Percentiles rank a stretch among this genome's conserved stretches.
These are phyloP conservation scores for Craterocephalus amniculus DNA, from an alignment of 2,797 vertebrate species.

Conservation along the genomic window DNA sequence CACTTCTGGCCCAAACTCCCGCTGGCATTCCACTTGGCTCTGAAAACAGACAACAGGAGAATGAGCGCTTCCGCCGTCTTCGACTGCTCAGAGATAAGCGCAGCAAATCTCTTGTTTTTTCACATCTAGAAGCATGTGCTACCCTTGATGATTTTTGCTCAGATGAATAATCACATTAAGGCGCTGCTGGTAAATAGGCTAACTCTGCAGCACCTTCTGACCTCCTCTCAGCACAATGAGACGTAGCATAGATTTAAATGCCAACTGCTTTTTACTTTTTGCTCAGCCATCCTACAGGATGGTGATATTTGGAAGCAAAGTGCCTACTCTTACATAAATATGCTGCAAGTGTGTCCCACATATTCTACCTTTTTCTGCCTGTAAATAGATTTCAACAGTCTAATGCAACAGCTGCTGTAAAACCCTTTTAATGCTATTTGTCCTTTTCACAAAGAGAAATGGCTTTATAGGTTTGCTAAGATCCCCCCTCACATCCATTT, in stretches of 20 bases:
- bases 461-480: conserved; percentile 26
- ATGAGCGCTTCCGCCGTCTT: conserved; percentile 49
- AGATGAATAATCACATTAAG: conserved; percentile 64
- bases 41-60: conserved; percentile 77
- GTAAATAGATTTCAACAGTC: conserved; percentile 16
- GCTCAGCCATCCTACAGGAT: conserved; percentile 44
- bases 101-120: conserved; percentile 60
- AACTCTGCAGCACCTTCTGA: conserved; percentile 37
- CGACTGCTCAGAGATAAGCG: conserved; percentile 45
- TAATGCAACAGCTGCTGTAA: conserved; percentile 17
- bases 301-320: conserved; percentile 56
- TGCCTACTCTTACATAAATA: conserved; percentile 37
- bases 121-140: conserved; percentile 50
- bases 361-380: conserved; percentile 12
- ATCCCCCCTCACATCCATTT: conserved; percentile 39
- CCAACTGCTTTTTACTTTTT: conserved; percentile 55
- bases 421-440: conserved; percentile 43
- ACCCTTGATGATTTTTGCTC: conserved; percentile 55
- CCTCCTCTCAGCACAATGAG: conserved; percentile 42
- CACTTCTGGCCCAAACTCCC: conserved; percentile 87
- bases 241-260: conserved; percentile 66
- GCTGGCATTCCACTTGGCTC: conserved; percentile 90
- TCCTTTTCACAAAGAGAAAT: conserved; percentile 32
- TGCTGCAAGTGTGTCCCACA: conserved; percentile 12
- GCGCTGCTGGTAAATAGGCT: conserved; percentile 57